Evolutionary conservation across 2,113 vertebrate species (phyloP).

Genomic region (Hemichromis elongatus): DNA sequence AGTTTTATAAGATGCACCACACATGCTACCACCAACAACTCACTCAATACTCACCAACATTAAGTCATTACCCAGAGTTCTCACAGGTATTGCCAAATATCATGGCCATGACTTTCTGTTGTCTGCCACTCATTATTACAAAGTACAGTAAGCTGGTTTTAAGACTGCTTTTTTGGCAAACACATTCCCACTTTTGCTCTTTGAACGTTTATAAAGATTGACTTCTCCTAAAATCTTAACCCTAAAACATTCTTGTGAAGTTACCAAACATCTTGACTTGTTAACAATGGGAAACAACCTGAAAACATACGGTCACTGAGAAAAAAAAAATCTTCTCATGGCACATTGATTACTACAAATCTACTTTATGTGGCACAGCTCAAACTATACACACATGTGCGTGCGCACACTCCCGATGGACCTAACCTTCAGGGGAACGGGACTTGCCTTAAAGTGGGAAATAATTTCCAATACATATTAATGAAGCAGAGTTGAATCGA

Average conservation of each 20-base stretch:
- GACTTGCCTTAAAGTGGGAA: conserved; percentile 65
- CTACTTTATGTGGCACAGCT: conserved; percentile 4
- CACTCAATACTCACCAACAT: background rate
- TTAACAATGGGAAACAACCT: background rate
- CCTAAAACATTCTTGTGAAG: background rate
- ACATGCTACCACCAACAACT: background rate
- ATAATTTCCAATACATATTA: conserved; percentile 79
- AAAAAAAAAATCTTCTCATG: background rate
- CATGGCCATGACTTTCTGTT: background rate
- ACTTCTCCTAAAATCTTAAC: background rate
- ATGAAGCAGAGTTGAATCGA: conserved; percentile 69
- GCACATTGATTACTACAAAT: conserved; percentile 28
- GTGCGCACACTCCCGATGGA: conserved; percentile 12
- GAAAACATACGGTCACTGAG: background rate
- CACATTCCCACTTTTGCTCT: background rate
- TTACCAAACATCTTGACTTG: background rate
- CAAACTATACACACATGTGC: conserved; percentile 2
- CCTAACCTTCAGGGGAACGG: conserved; percentile 59
- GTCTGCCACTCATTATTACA: background rate
- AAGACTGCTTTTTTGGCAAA: background rate
- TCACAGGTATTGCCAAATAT: background rate
- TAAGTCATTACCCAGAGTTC: background rate
- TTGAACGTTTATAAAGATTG: background rate
- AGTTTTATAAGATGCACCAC: background rate
- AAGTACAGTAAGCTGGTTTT: background rate